Evolutionary conservation across 2,113 vertebrate species (phyloP).

Genomic region (Vidua macroura): DNA sequence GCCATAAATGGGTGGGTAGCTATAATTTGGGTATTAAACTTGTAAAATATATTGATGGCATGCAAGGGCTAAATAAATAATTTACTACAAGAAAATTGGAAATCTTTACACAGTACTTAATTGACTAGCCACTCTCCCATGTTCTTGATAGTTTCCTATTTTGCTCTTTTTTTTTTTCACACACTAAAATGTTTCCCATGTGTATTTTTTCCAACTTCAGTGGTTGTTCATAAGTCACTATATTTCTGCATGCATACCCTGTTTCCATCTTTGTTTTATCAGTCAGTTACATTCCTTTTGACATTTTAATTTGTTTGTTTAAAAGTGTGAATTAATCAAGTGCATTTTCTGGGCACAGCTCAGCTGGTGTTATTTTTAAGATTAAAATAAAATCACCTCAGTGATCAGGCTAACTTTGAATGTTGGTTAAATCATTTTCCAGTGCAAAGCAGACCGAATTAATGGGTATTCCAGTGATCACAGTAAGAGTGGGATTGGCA

Average conservation of each 20-base stretch:
- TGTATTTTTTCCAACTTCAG: conserved; percentile 55
- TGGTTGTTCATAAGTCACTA: conserved; percentile 41
- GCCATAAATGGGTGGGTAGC: conserved; percentile 80
- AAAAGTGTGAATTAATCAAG: conserved; percentile 51
- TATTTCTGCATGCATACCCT: conserved; percentile 37
- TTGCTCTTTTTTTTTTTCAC: conserved; percentile 4
- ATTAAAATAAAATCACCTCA: not conserved
- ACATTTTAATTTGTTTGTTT: conserved; percentile 66
- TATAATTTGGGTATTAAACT: conserved; percentile 85
- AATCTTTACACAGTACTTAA: conserved; percentile 80
- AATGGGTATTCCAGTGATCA: not conserved
- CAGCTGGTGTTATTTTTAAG: conserved; percentile 41
- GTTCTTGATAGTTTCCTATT: conserved; percentile 55
- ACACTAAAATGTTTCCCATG: conserved; percentile 21
- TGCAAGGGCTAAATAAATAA: conserved; percentile 81
- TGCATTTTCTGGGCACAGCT: not conserved
- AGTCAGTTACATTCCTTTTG: conserved; percentile 47
- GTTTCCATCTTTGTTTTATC: conserved; percentile 58
- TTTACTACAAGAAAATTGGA: conserved; percentile 82
- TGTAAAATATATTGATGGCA: conserved; percentile 81
- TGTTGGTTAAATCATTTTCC: not conserved
- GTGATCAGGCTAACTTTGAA: not conserved
- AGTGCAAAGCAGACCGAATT: not conserved
- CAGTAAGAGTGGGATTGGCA: not conserved
- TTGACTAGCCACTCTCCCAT: conserved; percentile 67